phyloP scores from a whole-genome alignment of 2,888 invertebrate species.

The Ametastegia equiseti region DNA sequence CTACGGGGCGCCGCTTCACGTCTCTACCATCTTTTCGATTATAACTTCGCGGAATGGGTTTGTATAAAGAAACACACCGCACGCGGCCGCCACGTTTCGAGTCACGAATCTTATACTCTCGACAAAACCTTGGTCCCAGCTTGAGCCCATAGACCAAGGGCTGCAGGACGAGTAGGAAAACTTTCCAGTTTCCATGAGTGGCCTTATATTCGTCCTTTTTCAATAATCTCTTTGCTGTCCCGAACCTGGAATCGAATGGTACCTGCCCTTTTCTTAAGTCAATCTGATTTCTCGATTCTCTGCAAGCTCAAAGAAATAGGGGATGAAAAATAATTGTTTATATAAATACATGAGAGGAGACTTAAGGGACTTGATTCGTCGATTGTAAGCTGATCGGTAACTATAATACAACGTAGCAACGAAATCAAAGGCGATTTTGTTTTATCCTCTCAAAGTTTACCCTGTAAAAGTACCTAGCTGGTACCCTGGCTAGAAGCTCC shows the following conservation, averaged over 20 bases:
- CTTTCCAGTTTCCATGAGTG: neutral
- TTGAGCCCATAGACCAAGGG: conserved; percentile 12
- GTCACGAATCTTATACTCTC: neutral
- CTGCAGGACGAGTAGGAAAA: neutral
- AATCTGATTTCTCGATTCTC: too few relatives aligned
- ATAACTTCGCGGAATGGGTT: conserved; percentile 40
- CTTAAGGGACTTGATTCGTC: too few relatives aligned
- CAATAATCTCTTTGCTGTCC: neutral
- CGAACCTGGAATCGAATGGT: too few relatives aligned
- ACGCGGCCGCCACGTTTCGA: neutral
- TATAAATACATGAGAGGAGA: neutral
- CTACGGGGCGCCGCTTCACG: neutral
- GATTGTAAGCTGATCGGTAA: conserved; percentile 16
- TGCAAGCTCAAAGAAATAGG: neutral
- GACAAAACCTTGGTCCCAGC: neutral
- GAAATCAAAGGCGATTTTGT: conserved; percentile 38
- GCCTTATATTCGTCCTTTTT: neutral
- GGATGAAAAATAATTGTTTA: neutral
- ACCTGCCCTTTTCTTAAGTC: too few relatives aligned
- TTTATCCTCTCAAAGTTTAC: conserved; percentile 36
- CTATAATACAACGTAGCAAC: conserved; percentile 10
- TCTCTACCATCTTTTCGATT: conserved; percentile 40
- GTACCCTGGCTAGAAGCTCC: conserved; percentile 17
- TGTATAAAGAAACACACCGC: conserved; percentile 7
- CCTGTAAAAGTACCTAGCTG: conserved; percentile 13